Evolutionary conservation across 2,113 vertebrate genomes (phyloP), one percentile per base, ranked within the genome.

Genomic region (Megatriorchis doriae): DNA sequence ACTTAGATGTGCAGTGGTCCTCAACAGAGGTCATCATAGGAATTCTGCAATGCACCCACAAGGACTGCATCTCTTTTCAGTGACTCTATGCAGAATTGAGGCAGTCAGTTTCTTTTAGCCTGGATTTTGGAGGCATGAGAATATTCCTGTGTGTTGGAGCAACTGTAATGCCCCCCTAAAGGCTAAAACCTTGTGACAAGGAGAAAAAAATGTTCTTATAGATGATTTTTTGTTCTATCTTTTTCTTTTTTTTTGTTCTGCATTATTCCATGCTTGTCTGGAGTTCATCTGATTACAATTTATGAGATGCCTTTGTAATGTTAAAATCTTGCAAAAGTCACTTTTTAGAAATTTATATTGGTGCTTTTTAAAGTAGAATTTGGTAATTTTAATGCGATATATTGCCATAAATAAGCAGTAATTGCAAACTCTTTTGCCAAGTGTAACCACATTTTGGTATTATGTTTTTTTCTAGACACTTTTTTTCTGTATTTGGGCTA

Each of bases 11-110:
- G 26, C 17, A 32, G 36, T 11, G 22, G 26, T 66, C 26, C 20
- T 70, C 27, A 32, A 4, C 20, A 22, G 31, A 62, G 50, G 31
- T 13, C 10, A 6, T 14, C 0, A 0, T 1, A 43, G 67, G 38
- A 71, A 34, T 80, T 83, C 20, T 38, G 78, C 52, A 74, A 42
- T 47, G 34, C 19, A 47, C 16, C 42, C 36, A 16, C 15, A 38
- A 71, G 7, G n/a, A 34, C 32, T 15, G 11, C 11, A 23, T 58
- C 31, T 83, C n/a, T 29, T 32, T 17, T 42, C 29, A 25, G 27
- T 81, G 13, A 10, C 13, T 48, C 5, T 19, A 14, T 50, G 36
- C 5, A 10, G 25, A 72, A n/a, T 16, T 45, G 53, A 47, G 38
- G 3, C 19, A 53, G 16, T 13, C 18, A 42, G 4, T 65, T 79